Base-by-base conservation (phyloP, 2,797 vertebrate species). In the Pelochelys cantorii region DNA sequence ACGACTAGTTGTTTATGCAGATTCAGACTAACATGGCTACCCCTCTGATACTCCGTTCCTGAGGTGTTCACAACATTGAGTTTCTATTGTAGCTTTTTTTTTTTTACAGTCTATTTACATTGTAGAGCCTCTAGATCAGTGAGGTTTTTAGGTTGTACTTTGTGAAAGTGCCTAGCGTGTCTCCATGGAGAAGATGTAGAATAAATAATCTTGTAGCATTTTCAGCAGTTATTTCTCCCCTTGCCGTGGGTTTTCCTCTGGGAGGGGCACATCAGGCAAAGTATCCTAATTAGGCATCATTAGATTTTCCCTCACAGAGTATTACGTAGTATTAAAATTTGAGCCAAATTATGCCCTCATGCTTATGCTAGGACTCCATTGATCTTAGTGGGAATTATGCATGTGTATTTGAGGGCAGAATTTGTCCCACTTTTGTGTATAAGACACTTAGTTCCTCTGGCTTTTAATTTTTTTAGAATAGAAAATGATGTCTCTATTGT, bases 361-460 rank as follows among this genome's bases (percentile, higher is more conserved):
- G 79, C 13, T 77, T 79, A 90, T 22, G 12, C 3, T 48, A 22
- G 79, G 52, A 91, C 42, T 52, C 42, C 42, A 52, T 23, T 29
- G 25, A 77, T 52, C 52, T 85, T 60, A 34, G 85, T 80, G 77
- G 52, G 87, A 86, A 90, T 90, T 5, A 1, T 0, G 1, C 75
- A 79, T 79, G 37, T 60, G 56, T 95, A n/a, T 94, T 93, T 89
- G 0, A 2, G 59, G 89, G 68, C 60, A 83, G 15, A 52, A 62
- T 82, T 85, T 95, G 88, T 87, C 78, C 91, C 91, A 68, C 52
- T 81, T 92, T 90, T 95, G 1, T 60, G 56, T 94, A 48, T 60
- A 79, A n/a, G 65, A 78, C 85, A 84, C 25, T 79, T 75, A 85
- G 93, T 22, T 4, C 0, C 91, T n/a, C 22, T 56, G 53, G 83